phyloP scores from a whole-genome alignment of 2,888 invertebrate species.

The Hartigia nigra region DNA sequence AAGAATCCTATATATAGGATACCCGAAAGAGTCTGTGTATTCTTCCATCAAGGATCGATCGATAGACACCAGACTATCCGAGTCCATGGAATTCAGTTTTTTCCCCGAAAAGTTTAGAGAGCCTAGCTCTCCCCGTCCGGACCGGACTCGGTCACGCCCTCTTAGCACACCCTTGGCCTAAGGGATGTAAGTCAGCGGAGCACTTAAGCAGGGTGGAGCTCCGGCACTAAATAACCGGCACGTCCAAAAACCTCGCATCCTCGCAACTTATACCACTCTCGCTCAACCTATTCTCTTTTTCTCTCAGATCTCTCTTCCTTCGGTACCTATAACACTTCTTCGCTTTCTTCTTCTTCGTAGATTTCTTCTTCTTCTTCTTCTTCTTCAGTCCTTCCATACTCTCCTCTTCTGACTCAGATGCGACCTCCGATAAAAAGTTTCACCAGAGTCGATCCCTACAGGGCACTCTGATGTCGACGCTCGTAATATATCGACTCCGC shows the following conservation, averaged over 20 bases:
- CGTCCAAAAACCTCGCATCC: slow-evolving; percentile 41
- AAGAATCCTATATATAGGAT: neutral
- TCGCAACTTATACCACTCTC: slow-evolving; percentile 9
- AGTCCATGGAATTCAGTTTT: neutral
- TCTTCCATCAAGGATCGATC: slow-evolving; percentile 6
- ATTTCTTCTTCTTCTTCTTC: slow-evolving; percentile 20
- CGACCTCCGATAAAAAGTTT: slow-evolving; percentile 7
- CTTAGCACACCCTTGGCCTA: slow-evolving; percentile 48
- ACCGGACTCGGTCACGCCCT: slow-evolving; percentile 40
- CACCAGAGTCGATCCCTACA: slow-evolving; percentile 8
- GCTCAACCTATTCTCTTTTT: neutral
- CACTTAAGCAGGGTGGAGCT: slow-evolving; percentile 50
- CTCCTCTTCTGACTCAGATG: slow-evolving; percentile 6
- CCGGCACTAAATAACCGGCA: slow-evolving; percentile 49
- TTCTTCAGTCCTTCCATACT: neutral
- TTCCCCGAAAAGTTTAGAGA: slow-evolving; percentile 9
- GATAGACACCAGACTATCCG: slow-evolving; percentile 6
- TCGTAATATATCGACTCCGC: slow-evolving; percentile 4
- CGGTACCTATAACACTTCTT: neutral
- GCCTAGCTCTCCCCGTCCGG: slow-evolving; percentile 3
- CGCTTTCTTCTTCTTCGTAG: neutral
- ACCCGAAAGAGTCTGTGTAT: neutral
- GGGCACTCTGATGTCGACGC: slow-evolving; percentile 6
- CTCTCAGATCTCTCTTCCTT: neutral
- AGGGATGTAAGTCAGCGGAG: slow-evolving; percentile 56